These are phyloP conservation scores for Pogonomyrmex barbatus DNA, from an alignment of 1,140 invertebrate species.

Conservation along the genomic window DNA sequence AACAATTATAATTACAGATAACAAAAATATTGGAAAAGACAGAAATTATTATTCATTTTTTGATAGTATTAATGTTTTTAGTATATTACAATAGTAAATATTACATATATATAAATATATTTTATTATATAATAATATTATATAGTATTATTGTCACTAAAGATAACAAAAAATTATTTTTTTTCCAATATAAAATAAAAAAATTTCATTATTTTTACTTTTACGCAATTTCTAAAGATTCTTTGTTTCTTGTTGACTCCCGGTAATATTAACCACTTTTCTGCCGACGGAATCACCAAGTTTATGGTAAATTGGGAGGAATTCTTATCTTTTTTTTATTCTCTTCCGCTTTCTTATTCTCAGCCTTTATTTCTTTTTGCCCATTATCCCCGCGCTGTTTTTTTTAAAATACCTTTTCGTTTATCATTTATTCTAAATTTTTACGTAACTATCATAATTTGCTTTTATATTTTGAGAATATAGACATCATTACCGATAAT, in stretches of 20 bases:
- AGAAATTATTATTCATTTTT: not conserved
- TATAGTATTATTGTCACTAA: not conserved
- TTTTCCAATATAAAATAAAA: not conserved
- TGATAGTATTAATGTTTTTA: not conserved
- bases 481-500: conserved; percentile 36
- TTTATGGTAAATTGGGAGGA: conserved; percentile 78
- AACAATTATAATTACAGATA: not conserved
- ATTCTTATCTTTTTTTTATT: conserved; percentile 66
- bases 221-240: not conserved
- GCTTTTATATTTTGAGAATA: conserved; percentile 4
- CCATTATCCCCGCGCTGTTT: conserved; percentile 5
- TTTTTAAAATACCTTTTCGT: not conserved
- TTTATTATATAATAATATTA: not conserved
- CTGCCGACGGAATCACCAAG: conserved; percentile 69
- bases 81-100: not conserved
- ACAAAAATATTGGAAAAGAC: not conserved
- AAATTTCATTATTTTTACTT: conserved; percentile 2
- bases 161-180: not conserved
- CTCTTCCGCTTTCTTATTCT: conserved; percentile 45
- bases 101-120: not conserved
- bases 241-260: conserved; percentile 55
- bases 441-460: not conserved
- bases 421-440: conserved; percentile 11
- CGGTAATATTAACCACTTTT: conserved; percentile 73
- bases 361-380: not conserved